phyloP scores from a whole-genome alignment of 1,140 invertebrate species.

The Orchesella cincta region DNA sequence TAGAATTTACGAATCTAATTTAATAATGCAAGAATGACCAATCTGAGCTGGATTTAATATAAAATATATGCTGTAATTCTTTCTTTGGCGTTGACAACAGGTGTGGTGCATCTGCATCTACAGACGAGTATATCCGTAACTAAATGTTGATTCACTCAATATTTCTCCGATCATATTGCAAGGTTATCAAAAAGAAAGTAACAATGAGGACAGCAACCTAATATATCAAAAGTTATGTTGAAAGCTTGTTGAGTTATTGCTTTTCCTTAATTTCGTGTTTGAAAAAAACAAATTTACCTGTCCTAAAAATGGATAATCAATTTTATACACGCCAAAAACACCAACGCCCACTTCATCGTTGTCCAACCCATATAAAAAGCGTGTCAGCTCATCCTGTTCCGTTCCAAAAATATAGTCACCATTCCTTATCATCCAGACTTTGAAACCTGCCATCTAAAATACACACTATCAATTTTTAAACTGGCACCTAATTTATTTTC shows the following conservation, averaged over 20 bases:
- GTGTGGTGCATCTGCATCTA: too few relatives aligned
- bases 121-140: too few relatives aligned
- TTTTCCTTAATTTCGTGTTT: too few relatives aligned
- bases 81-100: too few relatives aligned
- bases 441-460: constrained; percentile 3
- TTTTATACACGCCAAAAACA: background rate
- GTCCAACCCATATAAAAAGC: background rate
- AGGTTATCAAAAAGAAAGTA: background rate
- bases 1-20: too few relatives aligned
- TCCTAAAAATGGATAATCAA: background rate
- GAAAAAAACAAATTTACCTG: too few relatives aligned
- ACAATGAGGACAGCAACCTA: background rate
- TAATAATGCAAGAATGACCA: too few relatives aligned
- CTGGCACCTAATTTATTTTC: background rate
- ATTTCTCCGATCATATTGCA: background rate
- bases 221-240: too few relatives aligned
- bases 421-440: background rate
- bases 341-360: background rate
- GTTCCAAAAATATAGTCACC: background rate
- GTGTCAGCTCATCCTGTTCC: background rate
- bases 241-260: too few relatives aligned
- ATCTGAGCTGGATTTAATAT: too few relatives aligned
- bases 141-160: too few relatives aligned
- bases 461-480: background rate
- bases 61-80: too few relatives aligned